Base-by-base conservation (phyloP, 2,797 vertebrate genomes). In the Smutsia gigantea region DNA sequence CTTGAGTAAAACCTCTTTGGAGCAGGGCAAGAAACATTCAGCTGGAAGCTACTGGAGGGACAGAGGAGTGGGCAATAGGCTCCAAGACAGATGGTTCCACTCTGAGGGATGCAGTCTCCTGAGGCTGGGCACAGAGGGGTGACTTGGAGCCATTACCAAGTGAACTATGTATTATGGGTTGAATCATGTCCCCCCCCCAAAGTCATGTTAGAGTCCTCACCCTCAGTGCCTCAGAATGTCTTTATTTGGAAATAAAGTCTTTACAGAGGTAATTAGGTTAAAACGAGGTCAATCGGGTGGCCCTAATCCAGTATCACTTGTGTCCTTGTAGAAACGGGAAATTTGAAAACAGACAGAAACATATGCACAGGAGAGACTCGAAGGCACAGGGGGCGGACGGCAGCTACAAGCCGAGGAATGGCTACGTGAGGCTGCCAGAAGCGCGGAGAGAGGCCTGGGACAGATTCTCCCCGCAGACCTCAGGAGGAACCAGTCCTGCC, bases 401-500 rank as follows among this genome's bases (percentile, higher is more conserved):
- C 9, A 46, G 7, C 13, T 1, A 34, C 5, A 37, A 3, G 27
- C 25, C 29, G 2, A 17, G 79, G 51, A 21, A 17, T 0, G 1
- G 31, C 14, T 46, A 10, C 46, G 46, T 14, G 51, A 1, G 29
- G 79, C 27, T 19, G 27, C 57, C 34, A 51, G 69, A 23, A 37
- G 29, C 61, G 10, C 0, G 31, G 34, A 71, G 77, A 51, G 27
- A 8, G 37, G 39, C 34, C 31, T 2, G 34, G 31, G 25, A 23
- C 5, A 37, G 63, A 49, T 27, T 31, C 18, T 18, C 49, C 57
- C 14, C 27, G 21, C 3, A 25, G 31, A 17, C 0, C 37, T 64
- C 5, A 4, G 63, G 49, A 78, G 81, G 46, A 51, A 15, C 29
- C 7, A 14, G 13, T 21, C 61, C 81, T 15, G 57, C 12, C 14